Conservation (phyloP, 2,797 vertebrate species). For the Bufotes viridis region DNA sequence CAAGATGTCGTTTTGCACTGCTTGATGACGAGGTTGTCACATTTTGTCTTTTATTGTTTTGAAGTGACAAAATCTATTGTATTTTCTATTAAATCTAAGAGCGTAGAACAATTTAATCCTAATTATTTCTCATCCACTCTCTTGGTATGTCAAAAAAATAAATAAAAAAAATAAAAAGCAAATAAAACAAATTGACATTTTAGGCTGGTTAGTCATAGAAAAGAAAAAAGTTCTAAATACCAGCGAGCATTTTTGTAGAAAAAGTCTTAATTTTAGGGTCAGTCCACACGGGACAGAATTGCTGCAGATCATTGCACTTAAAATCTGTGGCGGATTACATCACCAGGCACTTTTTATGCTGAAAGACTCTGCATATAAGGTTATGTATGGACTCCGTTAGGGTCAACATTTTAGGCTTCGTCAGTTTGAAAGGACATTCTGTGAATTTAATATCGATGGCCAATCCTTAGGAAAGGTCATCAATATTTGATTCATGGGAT, state of each 20-base stretch:
- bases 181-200: conserved; percentile 29
- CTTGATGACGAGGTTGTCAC: background rate
- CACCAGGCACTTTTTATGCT: no score
- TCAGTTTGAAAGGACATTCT: background rate
- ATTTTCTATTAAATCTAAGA: background rate
- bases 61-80: conserved; percentile 7
- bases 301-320: no score
- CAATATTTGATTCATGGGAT: background rate
- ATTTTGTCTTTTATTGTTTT: background rate
- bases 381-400: no score
- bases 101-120: background rate
- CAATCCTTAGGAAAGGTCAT: background rate
- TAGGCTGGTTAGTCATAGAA: background rate
- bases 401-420: background rate
- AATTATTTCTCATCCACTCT: conserved; percentile 16
- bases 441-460: background rate
- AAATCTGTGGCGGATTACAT: no score
- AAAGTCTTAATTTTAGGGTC: background rate
- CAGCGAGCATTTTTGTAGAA: background rate
- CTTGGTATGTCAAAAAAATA: background rate
- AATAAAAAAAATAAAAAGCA: background rate
- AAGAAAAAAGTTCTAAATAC: background rate
- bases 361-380: no score
- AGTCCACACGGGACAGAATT: no score
- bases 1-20: background rate